These are phyloP conservation scores for Drosophila conformis DNA, from an alignment of 2,888 invertebrate species.

Conservation along the genomic window DNA sequence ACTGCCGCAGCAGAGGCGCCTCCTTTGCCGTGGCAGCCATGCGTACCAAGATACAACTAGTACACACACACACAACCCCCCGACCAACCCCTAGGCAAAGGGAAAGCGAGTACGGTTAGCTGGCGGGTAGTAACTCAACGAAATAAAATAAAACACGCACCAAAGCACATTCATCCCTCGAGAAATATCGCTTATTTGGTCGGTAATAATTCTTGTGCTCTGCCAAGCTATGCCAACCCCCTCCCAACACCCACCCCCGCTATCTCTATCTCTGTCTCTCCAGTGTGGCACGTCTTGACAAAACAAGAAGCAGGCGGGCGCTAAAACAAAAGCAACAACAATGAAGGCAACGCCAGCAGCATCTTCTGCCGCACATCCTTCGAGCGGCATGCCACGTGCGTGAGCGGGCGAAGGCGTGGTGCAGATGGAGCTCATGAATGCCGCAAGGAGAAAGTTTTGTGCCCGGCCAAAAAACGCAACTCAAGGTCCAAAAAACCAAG, in stretches of 20 bases:
- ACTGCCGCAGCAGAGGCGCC: slow-evolving; percentile 47
- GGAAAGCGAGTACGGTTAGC: slow-evolving; percentile 68
- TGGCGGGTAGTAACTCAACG: slow-evolving; percentile 81
- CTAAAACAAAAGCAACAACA: slow-evolving; percentile 60
- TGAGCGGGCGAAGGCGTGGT: slow-evolving; percentile 51
- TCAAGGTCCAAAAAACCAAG: slow-evolving; percentile 48
- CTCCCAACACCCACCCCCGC: slow-evolving; percentile 5
- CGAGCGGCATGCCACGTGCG: slow-evolving; percentile 62
- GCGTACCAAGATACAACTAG: slow-evolving; percentile 61
- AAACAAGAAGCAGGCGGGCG: slow-evolving; percentile 28
- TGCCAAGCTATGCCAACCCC: slow-evolving; percentile 51
- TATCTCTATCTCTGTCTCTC: neutral
- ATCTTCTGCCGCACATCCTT: slow-evolving; percentile 48
- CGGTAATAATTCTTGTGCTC: slow-evolving; percentile 82
- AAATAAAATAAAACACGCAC: slow-evolving; percentile 85
- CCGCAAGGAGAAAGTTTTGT: slow-evolving; percentile 81
- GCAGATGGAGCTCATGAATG: slow-evolving; percentile 61
- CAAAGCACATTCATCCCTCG: slow-evolving; percentile 85
- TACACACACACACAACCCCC: slow-evolving; percentile 27
- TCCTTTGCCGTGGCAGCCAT: slow-evolving; percentile 64
- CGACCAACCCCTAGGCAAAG: slow-evolving; percentile 58
- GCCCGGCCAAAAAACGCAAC: slow-evolving; percentile 41
- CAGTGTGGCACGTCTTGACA: slow-evolving; percentile 47
- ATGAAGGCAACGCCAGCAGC: slow-evolving; percentile 53
- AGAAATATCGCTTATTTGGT: slow-evolving; percentile 84